A percentile compares a stretch with the other conserved stretches of the same genome.
These are phyloP conservation scores for Calliphora vomitoria DNA, from an alignment of 2,888 invertebrate genomes.

Conservation along the genomic window DNA sequence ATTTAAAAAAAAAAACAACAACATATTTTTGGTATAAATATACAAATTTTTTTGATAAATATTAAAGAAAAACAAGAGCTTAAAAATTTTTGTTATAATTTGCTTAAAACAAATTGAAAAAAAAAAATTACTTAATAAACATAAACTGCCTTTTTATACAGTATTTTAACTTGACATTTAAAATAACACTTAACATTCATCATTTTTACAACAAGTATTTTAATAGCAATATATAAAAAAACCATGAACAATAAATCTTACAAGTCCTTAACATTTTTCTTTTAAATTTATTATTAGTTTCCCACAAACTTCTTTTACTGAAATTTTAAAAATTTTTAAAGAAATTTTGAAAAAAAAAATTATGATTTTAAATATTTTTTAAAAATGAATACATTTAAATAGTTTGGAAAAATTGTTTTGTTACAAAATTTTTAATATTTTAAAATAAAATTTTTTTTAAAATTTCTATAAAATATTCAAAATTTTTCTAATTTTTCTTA, in stretches of 20 bases:
- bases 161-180: constrained; percentile 61
- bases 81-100: constrained; percentile 56
- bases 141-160: constrained; percentile 70
- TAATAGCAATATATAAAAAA: background rate
- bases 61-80: constrained; percentile 47
- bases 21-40: constrained; percentile 67
- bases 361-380: no score
- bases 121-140: constrained; percentile 8
- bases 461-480: no score
- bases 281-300: background rate
- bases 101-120: constrained; percentile 49
- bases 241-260: background rate
- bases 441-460: no score
- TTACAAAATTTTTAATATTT: no score
- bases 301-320: no score
- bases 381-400: no score
- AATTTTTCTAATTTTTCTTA: no score
- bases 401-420: no score
- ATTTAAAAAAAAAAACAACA: constrained; percentile 15
- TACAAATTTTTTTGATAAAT: constrained; percentile 58
- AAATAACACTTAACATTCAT: constrained; percentile 44
- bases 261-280: background rate
- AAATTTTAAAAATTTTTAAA: no score
- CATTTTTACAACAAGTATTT: constrained; percentile 58
- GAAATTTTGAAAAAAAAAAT: no score